Percentiles rank a stretch among this genome's conserved stretches.
These are phyloP conservation scores for Sebastes umbrosus DNA, from an alignment of 2,797 vertebrate species.

Conservation along the genomic window DNA sequence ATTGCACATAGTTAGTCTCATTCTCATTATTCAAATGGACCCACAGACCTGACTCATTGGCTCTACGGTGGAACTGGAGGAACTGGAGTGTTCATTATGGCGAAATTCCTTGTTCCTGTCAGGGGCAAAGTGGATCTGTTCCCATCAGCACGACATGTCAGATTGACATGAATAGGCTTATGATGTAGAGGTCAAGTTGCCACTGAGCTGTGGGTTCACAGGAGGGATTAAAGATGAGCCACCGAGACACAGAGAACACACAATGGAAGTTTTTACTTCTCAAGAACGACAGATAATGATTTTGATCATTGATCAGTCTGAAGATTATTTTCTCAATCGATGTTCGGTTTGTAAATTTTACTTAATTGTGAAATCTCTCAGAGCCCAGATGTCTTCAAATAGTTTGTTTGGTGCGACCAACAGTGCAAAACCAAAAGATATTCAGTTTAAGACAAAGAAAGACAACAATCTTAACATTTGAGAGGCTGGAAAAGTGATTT, in stretches of 20 bases:
- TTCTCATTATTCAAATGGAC: constrained; percentile 74
- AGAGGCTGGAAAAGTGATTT: neutral
- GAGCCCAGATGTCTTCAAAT: neutral
- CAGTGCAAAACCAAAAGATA: neutral
- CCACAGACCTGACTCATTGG: constrained; percentile 60
- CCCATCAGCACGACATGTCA: constrained; percentile 71
- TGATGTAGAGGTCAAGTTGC: constrained; percentile 77
- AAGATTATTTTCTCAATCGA: neutral
- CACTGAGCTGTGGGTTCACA: constrained; percentile 59
- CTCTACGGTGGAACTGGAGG: constrained; percentile 56
- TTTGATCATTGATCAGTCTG: neutral
- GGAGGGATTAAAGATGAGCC: constrained; percentile 64
- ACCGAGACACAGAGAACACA: constrained; percentile 29
- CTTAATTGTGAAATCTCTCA: neutral
- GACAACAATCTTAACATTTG: neutral
- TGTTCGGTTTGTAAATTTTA: neutral
- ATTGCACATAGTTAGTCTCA: constrained; percentile 62
- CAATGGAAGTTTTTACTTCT: neutral
- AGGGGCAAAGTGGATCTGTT: constrained; percentile 75
- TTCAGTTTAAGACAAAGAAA: neutral
- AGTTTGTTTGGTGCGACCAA: neutral
- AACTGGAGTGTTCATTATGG: constrained; percentile 77
- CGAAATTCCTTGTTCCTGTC: constrained; percentile 74
- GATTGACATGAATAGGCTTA: constrained; percentile 78
- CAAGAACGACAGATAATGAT: neutral